Evolutionary conservation across 2,888 invertebrate species (phyloP), one percentile per base, ranked within the genome.

Genomic region (Stegana nigrithorax): DNA sequence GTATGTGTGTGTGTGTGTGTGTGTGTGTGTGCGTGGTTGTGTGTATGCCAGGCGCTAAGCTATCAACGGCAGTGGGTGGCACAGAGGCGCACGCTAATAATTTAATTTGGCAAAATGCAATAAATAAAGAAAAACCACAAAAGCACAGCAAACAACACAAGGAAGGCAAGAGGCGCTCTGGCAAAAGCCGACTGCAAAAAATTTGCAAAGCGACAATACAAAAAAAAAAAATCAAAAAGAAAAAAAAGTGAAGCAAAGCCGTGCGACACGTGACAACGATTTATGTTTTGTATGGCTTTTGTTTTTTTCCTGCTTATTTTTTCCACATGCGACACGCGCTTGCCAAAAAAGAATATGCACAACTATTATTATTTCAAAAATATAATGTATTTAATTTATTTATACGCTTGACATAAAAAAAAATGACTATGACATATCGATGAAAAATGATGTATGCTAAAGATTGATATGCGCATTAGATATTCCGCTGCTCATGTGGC

Each of bases 31-130:
- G 67, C 64, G 59, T 27, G 36, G 19, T 36, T 32, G 12, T 36
- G 21, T 19, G 26, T 25, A 14, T 42, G n/a, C 14, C 42, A 42
- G n/a, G 8, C n/a, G 42, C 17, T 42, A 2, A 42, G 8, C n/a
- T 19, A 12, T 2, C 25, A 23, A n/a, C 1, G 39, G 1, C 50
- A 36, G 32, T 50, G 39, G 19, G 32, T 32, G 27, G 45, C 26
- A 51, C 32, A 19, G 19, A 12, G 45, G 29, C 53, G 21, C 8
- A 65, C 60, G 64, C 67, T 71, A 70, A 72, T 72, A 73, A 75
- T 75, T 73, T 70, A 69, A 78, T 75, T 73, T 78, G 67, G 59
- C 58, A 57, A 51, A 63, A 36, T 53, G 60, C 67, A 63, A 67
- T 66, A 67, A 66, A 67, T 63, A 66, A 27, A 32, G 58, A 39